Percentiles rank a stretch among this genome's conserved stretches.
These are phyloP conservation scores for Calonectris borealis DNA, from an alignment of 2,113 vertebrate genomes.

Conservation along the genomic window DNA sequence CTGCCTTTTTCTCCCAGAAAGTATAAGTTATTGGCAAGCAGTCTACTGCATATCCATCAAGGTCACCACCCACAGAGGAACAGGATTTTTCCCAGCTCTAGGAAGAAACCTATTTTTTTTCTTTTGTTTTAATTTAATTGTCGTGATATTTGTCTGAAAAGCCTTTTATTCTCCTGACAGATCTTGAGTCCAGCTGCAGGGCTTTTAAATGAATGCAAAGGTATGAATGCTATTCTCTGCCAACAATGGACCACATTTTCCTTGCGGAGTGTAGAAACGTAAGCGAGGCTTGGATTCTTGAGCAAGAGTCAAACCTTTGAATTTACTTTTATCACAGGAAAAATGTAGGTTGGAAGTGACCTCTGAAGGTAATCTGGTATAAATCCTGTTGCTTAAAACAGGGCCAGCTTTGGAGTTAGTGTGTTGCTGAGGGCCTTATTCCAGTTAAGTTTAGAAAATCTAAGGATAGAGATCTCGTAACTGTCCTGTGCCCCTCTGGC, in stretches of 20 bases:
- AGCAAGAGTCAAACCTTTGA: not conserved
- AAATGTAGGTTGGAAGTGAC: not conserved
- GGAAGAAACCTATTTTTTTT: not conserved
- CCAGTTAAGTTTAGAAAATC: not conserved
- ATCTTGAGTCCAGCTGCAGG: not conserved
- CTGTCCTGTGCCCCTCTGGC: not conserved
- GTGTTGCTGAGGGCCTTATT: not conserved
- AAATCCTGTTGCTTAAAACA: not conserved
- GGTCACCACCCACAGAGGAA: not conserved
- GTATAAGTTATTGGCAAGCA: not conserved
- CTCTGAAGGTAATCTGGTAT: not conserved
- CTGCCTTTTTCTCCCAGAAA: not conserved
- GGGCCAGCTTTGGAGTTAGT: not conserved
- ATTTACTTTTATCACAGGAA: not conserved
- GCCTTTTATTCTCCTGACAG: not conserved
- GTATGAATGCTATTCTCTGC: not conserved
- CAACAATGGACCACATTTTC: rapidly evolving
- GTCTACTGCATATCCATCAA: not conserved
- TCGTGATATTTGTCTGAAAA: not conserved
- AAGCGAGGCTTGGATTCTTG: not conserved
- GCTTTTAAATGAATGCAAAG: not conserved
- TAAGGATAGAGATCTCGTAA: not conserved
- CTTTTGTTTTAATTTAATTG: not conserved
- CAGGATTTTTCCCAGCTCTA: not conserved
- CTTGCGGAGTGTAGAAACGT: not conserved